These are phyloP conservation scores for Noturus placidus DNA, from an alignment of 2,113 vertebrate genomes.

Conservation along the genomic window DNA sequence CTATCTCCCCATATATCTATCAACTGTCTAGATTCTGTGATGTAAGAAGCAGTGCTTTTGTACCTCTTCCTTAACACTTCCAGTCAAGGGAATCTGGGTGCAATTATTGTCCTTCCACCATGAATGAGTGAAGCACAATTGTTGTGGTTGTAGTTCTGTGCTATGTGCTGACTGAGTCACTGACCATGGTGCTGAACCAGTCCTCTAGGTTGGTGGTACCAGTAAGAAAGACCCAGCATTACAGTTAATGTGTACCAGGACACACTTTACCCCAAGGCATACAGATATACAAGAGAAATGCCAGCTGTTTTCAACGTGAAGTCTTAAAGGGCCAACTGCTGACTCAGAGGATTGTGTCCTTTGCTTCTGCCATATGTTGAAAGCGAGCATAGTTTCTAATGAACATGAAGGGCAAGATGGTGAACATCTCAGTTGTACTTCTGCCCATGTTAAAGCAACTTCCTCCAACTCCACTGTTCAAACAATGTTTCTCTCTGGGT, in stretches of 20 bases:
- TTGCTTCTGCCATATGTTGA: neutral
- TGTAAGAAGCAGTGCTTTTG: neutral
- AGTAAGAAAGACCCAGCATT: neutral
- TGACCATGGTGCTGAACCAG: conserved; percentile 18
- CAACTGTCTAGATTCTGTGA: neutral
- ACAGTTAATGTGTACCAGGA: neutral
- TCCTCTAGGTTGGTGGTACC: neutral
- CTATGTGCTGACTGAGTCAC: neutral
- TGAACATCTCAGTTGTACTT: neutral
- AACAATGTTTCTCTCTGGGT: neutral
- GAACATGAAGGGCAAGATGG: neutral
- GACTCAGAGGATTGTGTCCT: neutral
- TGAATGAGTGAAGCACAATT: neutral
- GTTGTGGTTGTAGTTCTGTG: neutral
- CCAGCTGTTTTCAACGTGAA: neutral
- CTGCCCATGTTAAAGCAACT: neutral
- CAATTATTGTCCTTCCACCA: neutral
- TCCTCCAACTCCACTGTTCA: neutral
- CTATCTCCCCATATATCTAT: neutral
- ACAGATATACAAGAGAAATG: neutral
- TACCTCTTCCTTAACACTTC: neutral
- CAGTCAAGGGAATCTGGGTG: neutral
- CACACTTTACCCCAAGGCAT: neutral
- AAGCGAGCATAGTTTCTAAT: neutral
- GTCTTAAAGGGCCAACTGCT: neutral